Base-by-base conservation (phyloP, 2,797 vertebrate species). In the Alcedo atthis region DNA sequence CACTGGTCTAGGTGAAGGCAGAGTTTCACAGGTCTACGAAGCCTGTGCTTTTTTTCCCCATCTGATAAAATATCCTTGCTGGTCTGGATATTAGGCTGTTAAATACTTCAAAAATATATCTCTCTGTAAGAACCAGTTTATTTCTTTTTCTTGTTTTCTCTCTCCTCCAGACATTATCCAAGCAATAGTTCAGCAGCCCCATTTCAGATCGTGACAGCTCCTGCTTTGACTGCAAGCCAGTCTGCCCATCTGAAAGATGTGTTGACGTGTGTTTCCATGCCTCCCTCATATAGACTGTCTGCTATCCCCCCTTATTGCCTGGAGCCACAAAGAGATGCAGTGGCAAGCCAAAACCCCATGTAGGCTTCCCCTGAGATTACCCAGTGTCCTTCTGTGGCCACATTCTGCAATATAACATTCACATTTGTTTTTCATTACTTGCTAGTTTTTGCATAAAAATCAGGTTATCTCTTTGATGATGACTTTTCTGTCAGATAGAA, bases 191-290 rank as follows among this genome's bases (percentile, higher is more conserved):
- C 42, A 53, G 71, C 51, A 90, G 68, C 59, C 68, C 37, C 16
- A 2, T 78, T 92, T 77, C 89, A 91, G 81, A 58, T 35, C 59
- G 22, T 28, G 64, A 80, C 49, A 63, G 55, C 63, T 92, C 61
- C 81, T 53, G 37, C 61, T 93, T 73, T 0, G 1, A 57, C 73
- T 81, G 33, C 68, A 76, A 59, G 73, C 42, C 46, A 79, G 70
- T 12, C 57, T 69, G 54, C 43, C 7, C 2, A 25, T 78, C 62
- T 48, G 43, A 59, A 81, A 75, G 77, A 22, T 22, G 25, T 77
- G 63, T 48, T 71, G 63, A 81, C 43, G 49, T 35, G 37, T 21
- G 43, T 94, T 91, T 43, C 63, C 67, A 45, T 5, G 80, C 33
- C 58, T 45, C 15, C 35, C 32, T 30, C 43, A 22, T 5, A 32